Base-by-base conservation (phyloP, 2,888 invertebrate species). In the Cantharis rustica region DNA sequence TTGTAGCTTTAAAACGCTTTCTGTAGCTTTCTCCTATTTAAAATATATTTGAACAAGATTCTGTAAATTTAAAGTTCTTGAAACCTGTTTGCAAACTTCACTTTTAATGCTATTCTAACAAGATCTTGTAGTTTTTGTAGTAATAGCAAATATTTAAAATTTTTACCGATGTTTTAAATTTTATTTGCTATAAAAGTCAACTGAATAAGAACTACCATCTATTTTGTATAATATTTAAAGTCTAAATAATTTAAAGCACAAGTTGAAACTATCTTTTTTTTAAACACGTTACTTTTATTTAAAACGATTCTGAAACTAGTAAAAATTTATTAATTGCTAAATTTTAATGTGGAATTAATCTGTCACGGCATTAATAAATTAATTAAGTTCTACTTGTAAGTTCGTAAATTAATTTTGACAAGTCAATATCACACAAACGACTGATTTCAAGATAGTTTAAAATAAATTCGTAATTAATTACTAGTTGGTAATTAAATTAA, bases 1-100 rank as follows among this genome's bases (percentile, higher is more conserved):
- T 66, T 66, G 64, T 66, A 66, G 64, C 64, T 66, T 66, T 66
- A 66, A 66, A 66, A 23, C 64, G 17, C 64, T 17, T 66, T 66
- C 64, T 66, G 23, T 66, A 66, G 64, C 64, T 66, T 66, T 66
- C 64, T 66, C 64, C 64, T 66, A 66, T 66, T 66, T 66, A 66
- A 66, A 66, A 66, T 66, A 66, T 66, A 66, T 66, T 66, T 66
- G 64, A 66, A 66, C 16, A 23, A 66, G 64, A 3, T 66, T 66
- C 64, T 66, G 16, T 66, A 66, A 66, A 66, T 66, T 66, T 66
- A 66, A 66, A 66, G 20, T 66, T 66, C 64, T 66, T 66, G 20
- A 20, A 66, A 66, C 64, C 64, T 20, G 17, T 66, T 66, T 66
- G 20, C 15, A 66, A 66, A 66, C 64, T 66, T 66, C 15, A 66